phyloP scores from a whole-genome alignment of 2,797 vertebrate species.

The Spea hammondii region DNA sequence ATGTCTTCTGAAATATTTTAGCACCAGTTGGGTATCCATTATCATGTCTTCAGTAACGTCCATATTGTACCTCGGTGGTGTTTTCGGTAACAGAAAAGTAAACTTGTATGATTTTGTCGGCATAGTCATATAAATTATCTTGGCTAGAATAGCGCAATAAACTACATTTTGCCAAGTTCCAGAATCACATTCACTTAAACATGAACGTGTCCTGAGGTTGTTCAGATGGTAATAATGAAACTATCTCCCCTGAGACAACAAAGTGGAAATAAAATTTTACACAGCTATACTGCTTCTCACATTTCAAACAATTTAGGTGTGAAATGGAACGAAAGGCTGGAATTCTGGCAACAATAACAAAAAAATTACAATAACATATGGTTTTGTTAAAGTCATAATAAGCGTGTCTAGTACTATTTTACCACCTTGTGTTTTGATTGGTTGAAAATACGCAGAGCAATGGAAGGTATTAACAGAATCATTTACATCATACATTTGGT shows the following conservation, averaged over 20 bases:
- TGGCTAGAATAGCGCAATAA: slow-evolving; percentile 70
- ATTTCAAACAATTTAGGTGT: slow-evolving; percentile 7
- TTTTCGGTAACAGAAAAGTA: slow-evolving; percentile 23
- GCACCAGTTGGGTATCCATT: no score
- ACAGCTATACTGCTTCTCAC: slow-evolving; percentile 18
- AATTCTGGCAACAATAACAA: slow-evolving; percentile 8
- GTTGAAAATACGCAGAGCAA: no score
- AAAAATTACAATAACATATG: not conserved
- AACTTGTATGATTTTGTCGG: slow-evolving; percentile 45
- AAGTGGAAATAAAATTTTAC: slow-evolving; percentile 42
- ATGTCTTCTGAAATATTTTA: no score
- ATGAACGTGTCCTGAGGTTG: slow-evolving; percentile 65
- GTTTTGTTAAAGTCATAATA: no score
- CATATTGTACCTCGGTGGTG: no score
- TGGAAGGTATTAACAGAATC: no score
- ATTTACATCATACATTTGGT: no score
- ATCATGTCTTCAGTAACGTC: no score
- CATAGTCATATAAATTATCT: slow-evolving; percentile 54
- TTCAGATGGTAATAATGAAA: slow-evolving; percentile 69
- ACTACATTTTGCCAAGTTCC: slow-evolving; percentile 63
- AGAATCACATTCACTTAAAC: slow-evolving; percentile 75
- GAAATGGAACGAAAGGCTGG: slow-evolving; percentile 30
- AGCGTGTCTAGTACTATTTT: no score
- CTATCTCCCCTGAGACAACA: slow-evolving; percentile 55
- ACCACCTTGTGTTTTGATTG: no score